Evolutionary conservation across 2,113 vertebrate genomes (phyloP).

Genomic region (Panurus biarmicus): DNA sequence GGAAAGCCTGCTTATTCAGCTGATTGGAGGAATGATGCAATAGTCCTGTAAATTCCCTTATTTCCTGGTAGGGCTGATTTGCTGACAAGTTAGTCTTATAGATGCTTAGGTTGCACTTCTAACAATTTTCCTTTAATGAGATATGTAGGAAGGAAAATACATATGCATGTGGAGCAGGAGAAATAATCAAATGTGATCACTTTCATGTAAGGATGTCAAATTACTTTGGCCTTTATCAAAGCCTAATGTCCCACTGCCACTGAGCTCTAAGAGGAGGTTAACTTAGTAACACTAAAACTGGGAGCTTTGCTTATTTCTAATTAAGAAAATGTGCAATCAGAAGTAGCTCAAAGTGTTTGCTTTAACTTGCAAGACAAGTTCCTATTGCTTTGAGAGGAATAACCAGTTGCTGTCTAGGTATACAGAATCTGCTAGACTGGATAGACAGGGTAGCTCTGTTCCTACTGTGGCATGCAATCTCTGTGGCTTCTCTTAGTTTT

Average conservation of each 20-base stretch:
- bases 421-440: not conserved
- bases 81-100: not conserved
- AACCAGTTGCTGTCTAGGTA: not conserved
- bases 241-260: not conserved
- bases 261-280: not conserved
- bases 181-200: not conserved
- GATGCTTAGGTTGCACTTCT: not conserved
- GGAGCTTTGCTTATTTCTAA: not conserved
- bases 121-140: not conserved
- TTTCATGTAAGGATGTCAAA: not conserved
- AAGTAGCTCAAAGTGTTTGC: not conserved
- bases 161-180: not conserved
- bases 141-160: not conserved
- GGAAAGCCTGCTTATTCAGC: not conserved
- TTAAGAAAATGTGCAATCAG: not conserved
- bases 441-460: not conserved
- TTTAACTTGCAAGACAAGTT: not conserved
- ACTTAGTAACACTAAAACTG: not conserved
- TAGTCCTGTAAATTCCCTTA: not conserved
- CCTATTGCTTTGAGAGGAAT: not conserved
- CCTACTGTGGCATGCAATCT: not conserved
- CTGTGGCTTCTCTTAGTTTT: not conserved
- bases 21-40: not conserved
- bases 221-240: not conserved
- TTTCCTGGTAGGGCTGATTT: not conserved